Evolutionary conservation across 1,140 invertebrate genomes (phyloP), one percentile per base, ranked within the genome.

Genomic region (Brachionus calyciflorus): DNA sequence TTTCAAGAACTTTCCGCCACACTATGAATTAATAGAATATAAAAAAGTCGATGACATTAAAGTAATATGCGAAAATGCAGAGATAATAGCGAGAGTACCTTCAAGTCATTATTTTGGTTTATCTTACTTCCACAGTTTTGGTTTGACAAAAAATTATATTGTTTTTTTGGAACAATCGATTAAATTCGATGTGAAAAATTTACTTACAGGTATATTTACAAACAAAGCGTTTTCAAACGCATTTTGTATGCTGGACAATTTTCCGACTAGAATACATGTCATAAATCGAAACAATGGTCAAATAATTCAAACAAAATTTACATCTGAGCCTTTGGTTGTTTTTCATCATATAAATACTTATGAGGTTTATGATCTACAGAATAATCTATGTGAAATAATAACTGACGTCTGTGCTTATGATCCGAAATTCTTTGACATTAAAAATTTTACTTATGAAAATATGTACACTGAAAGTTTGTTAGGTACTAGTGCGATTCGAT

Each of bases 341-440:
- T 87, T 94, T 2, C 93, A 96, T 81, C 91, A 93, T 37, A 92
- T 94, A 65, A 96, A 96, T 84, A 89, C 91, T 65, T 96, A 89
- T 81, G 93, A 89, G 81, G 88, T 30, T 28, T 21, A 37, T 41
- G 19, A 73, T 9, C 51, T 26, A 14, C 24, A 73, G 6, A 49
- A 37, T 37, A 28, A 46, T 14, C 1, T 48, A 19, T 26, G 24
- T 19, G 44, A 24, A 24, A n/a, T 73, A 37, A 10, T 40, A 4
- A 55, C 37, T 17, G 69, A 73, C 40, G 46, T 73, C 7, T 73
- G 69, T 55, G 69, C 69, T 24, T 73, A 73, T 51, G 46, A 73
- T 24, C 69, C 69, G 10, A 21, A 51, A 12, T 53, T 51, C 40
- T 73, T 73, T 73, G 44, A 73, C 24, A 51, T 73, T 7, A 55